phyloP scores from a whole-genome alignment of 2,797 vertebrate genomes.

The Hybognathus amarus region DNA sequence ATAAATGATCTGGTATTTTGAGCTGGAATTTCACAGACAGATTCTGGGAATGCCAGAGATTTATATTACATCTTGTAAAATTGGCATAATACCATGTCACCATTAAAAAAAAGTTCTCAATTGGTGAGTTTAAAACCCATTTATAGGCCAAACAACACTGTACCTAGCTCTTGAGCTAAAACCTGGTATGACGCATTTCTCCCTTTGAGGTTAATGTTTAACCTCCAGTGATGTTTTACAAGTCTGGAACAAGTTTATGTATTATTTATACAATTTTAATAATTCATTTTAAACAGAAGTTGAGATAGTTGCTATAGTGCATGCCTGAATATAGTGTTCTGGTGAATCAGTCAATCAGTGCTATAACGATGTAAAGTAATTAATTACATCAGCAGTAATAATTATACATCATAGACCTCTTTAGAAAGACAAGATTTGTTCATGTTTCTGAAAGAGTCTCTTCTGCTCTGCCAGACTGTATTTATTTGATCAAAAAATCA shows the following conservation, averaged over 20 bases:
- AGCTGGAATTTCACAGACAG: no score
- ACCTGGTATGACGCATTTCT: no score
- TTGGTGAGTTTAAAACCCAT: background rate
- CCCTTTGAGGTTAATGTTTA: no score
- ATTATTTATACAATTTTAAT: no score
- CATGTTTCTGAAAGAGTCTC: background rate
- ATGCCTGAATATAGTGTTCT: background rate
- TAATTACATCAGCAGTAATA: background rate
- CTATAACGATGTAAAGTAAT: background rate
- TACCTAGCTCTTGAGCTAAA: no score
- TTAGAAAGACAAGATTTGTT: background rate
- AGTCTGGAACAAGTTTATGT: no score
- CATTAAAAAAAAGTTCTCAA: no score
- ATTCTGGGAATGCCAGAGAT: no score
- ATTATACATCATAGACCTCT: background rate
- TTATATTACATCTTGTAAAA: no score
- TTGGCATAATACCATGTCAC: no score
- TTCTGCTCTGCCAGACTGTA: background rate
- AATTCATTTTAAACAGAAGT: background rate
- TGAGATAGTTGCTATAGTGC: background rate
- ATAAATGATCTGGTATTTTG: no score
- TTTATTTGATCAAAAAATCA: background rate
- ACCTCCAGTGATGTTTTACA: no score
- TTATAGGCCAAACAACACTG: slow-evolving; percentile 18
- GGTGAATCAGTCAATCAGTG: background rate